These are phyloP conservation scores for Bos taurus DNA, from an alignment of 2,113 vertebrate species.

Conservation along the genomic window ARS-UCD2.0 NC_037341.1:13431501-13432000, in stretches of 20 bases:
- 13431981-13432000: neutral
- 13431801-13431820: neutral
- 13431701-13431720: neutral
- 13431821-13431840: neutral
- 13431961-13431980: neutral
- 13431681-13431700: neutral
- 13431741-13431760: neutral
- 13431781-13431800: neutral
- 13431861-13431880: neutral
- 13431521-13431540: neutral
- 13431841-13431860: neutral
- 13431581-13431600: neutral
- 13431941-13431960: neutral
- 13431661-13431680: neutral
- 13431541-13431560: neutral
- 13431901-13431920: neutral
- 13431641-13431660: neutral
- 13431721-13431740: neutral
- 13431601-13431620: neutral
- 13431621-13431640: neutral
- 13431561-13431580: neutral
- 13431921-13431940: neutral
- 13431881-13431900: neutral
- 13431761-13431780: neutral
- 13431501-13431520: neutral